Base-by-base conservation (phyloP, 2,888 invertebrate species). In the Latheticus oryzae region DNA sequence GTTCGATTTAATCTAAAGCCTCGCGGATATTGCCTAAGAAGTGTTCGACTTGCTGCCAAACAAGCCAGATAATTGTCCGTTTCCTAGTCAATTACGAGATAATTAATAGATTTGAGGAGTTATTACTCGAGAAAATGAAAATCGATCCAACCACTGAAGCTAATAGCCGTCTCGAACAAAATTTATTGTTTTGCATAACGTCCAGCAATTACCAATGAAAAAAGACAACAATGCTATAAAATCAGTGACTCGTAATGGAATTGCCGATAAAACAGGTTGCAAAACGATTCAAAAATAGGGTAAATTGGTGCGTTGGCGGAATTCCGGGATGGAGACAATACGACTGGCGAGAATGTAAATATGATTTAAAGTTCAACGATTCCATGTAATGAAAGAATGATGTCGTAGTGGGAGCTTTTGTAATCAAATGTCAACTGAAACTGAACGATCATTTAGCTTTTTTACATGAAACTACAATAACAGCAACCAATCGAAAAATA, bases 391-490 rank as follows among this genome's bases (percentile, higher is more conserved):
- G 43, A 30, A 43, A 43, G 26, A 28, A 16, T 43, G 43, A 43
- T 43, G 43, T 43, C 15, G 28, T 28, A 17, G 43, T 43, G 43
- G 43, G 43, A 45, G 43, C 43, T 45, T 45, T 28, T 45, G 43
- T 15, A 45, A 17, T 30, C 30, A 45, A 45, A 45, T 45, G 43
- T 45, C 43, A 45, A 11, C 32, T 32, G 9, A 5, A 32, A 3
- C 19, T n/a, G 19, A 37, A 37, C 37, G 13, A 33, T 12, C 33
- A 13, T 28, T 28, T 3, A n/a, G 28, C 28, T 28, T n/a, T 28
- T 3, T 3, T n/a, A n/a, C n/a, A n/a, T n/a, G n/a, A n/a, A n/a
- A n/a, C n/a, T n/a, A n/a, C n/a, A n/a, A n/a, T n/a, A 28, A 28
- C 28, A 3, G 8, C 8, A n/a, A 5, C 28, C 37, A 17, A 13